These are phyloP conservation scores for Papilio machaon DNA, from an alignment of 1,140 invertebrate species.

Conservation along the genomic window DNA sequence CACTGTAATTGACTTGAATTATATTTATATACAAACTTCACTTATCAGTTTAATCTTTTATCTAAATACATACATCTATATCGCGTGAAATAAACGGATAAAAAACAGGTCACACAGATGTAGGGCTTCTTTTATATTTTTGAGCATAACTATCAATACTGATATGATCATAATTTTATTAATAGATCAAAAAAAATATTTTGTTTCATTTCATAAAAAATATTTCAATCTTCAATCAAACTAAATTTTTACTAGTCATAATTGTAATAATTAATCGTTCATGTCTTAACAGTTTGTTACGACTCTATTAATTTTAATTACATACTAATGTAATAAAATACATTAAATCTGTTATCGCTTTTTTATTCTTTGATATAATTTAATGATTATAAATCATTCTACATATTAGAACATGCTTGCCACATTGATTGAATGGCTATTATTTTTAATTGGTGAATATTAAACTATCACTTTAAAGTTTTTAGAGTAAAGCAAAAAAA, in stretches of 20 bases:
- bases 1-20: constrained; percentile 49
- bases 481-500: too few relatives aligned
- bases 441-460: background rate
- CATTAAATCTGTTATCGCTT: constrained; percentile 10
- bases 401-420: background rate
- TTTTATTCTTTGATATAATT: constrained; percentile 15
- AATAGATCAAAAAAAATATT: background rate
- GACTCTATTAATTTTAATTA: constrained; percentile 8
- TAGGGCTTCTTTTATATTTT: too few relatives aligned
- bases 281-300: background rate
- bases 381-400: background rate
- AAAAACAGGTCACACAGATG: background rate
- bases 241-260: background rate
- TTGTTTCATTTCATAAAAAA: background rate
- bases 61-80: too few relatives aligned
- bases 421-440: background rate
- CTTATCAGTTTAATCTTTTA: too few relatives aligned
- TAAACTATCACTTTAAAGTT: background rate
- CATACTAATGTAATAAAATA: constrained; percentile 9
- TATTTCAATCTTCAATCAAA: background rate
- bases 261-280: background rate
- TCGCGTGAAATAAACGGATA: background rate
- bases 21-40: background rate
- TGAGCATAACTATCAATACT: too few relatives aligned
- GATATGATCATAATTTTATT: too few relatives aligned